Evolutionary conservation across 2,113 vertebrate species (phyloP), one percentile per base, ranked within the genome.

Genomic region (Heloderma charlesbogerti): DNA sequence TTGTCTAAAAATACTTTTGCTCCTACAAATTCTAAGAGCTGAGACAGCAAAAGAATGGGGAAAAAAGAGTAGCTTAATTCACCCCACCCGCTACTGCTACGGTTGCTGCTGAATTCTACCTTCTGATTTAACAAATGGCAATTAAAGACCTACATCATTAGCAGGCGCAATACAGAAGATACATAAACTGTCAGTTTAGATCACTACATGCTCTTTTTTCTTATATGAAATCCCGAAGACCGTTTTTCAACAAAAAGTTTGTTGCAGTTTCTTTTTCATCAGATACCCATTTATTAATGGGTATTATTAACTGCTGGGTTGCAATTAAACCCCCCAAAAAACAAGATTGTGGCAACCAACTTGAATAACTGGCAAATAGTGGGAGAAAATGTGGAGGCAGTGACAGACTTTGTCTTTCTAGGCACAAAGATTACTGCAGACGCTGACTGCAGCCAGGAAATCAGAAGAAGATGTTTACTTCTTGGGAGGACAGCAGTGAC

Each of bases 1-100:
- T 80, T 51, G 77, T 69, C 43, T 80, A 80, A 80, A 84, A 48
- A 48, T 80, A 67, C 72, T 80, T 60, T 80, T 48, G 43, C 45
- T 88, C 60, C 87, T 88, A 88, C 69, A 80, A n/a, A 88, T 80
- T 80, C 40, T 69, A 40, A 10, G 22, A 51, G 60, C 60, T 88
- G 87, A 88, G 40, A 37, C 74, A 37, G 74, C 57, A 48, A 48
- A 66, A 40, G 1, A 12, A 20, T 3, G 13, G 2, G 27, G 27
- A 77, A 8, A 2, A 37, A 40, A 54, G 29, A 31, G 12, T 29
- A 25, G n/a, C 10, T 66, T 66, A 40, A 40, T 25, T 27, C 60
- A 15, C 37, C 40, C 31, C 54, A 29, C 16, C 9, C 40, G 51
- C 86, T 22, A 72, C 63, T 84, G 66, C 34, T 25, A 10, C 16